phyloP scores from a whole-genome alignment of 92 coral and sea anemone species.

The Porites rus region DNA sequence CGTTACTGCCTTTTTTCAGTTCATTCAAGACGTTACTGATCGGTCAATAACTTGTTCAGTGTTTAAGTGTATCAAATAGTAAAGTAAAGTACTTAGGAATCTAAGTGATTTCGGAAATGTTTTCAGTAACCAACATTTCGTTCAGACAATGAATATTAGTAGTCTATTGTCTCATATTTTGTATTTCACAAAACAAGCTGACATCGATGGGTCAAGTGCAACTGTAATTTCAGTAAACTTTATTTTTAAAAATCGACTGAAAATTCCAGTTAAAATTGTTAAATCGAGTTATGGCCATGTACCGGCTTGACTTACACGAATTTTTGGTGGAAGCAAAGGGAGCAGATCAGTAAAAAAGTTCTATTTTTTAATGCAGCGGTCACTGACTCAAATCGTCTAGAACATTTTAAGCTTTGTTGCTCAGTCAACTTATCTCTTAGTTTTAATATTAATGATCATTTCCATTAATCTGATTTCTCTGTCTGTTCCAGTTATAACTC shows the following conservation, averaged over 20 bases:
- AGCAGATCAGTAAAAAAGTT: too few relatives aligned
- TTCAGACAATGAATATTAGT: background rate
- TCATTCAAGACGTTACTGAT: too few relatives aligned
- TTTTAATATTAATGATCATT: too few relatives aligned
- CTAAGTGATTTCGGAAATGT: conserved; percentile 38
- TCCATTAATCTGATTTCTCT: too few relatives aligned
- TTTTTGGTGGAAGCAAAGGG: too few relatives aligned
- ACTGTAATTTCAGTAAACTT: background rate
- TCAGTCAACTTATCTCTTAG: too few relatives aligned
- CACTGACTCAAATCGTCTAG: background rate
- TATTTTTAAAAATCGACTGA: background rate
- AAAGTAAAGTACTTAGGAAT: background rate
- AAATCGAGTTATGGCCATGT: too few relatives aligned
- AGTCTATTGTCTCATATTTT: background rate
- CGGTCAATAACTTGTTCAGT: background rate
- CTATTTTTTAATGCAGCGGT: too few relatives aligned
- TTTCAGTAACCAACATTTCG: conserved; percentile 1
- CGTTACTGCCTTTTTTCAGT: too few relatives aligned
- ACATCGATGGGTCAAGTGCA: background rate
- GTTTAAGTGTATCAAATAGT: background rate
- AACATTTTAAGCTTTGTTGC: background rate
- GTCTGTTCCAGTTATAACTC: too few relatives aligned
- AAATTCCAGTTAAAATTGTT: too few relatives aligned
- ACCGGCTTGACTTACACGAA: too few relatives aligned
- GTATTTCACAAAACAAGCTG: conserved; percentile 12